These are phyloP conservation scores for Hipparchia semele DNA, from an alignment of 2,888 invertebrate genomes.

Conservation along the genomic window DNA sequence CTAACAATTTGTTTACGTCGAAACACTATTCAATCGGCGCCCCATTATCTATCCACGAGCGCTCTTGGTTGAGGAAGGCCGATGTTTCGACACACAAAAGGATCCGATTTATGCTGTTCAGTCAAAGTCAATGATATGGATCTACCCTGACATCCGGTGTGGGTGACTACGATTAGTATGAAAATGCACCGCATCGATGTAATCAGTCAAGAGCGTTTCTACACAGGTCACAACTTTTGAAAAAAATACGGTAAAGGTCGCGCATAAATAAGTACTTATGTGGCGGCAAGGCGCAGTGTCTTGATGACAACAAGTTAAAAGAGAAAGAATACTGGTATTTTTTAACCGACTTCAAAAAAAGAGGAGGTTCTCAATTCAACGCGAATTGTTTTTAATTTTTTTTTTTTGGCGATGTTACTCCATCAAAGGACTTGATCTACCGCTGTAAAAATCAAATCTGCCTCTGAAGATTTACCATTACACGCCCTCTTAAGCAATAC, in stretches of 20 bases:
- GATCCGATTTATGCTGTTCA: not conserved
- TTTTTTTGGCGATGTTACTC: too few species aligned
- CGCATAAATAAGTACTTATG: too few species aligned
- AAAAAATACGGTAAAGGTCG: not conserved
- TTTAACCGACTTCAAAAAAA: too few species aligned
- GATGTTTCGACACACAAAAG: conserved; percentile 8
- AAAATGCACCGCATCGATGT: not conserved
- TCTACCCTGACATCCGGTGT: conserved; percentile 12
- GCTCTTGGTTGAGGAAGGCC: conserved; percentile 10
- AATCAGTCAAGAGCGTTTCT: conserved; percentile 1
- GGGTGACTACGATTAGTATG: conserved; percentile 10
- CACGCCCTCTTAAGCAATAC: too few species aligned
- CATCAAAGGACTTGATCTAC: too few species aligned
- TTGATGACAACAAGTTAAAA: too few species aligned
- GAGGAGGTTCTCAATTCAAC: too few species aligned
- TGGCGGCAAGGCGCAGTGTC: too few species aligned
- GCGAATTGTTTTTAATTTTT: too few species aligned
- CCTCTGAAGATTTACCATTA: too few species aligned
- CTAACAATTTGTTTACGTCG: conserved; percentile 5
- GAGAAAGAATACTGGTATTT: too few species aligned
- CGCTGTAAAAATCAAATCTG: too few species aligned
- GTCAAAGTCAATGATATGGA: conserved; percentile 8
- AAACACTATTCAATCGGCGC: not conserved
- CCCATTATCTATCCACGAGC: conserved; percentile 4
- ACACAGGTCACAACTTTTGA: not conserved